Conservation (phyloP, 2,797 vertebrate species). For the Rhinatrema bivittatum region DNA sequence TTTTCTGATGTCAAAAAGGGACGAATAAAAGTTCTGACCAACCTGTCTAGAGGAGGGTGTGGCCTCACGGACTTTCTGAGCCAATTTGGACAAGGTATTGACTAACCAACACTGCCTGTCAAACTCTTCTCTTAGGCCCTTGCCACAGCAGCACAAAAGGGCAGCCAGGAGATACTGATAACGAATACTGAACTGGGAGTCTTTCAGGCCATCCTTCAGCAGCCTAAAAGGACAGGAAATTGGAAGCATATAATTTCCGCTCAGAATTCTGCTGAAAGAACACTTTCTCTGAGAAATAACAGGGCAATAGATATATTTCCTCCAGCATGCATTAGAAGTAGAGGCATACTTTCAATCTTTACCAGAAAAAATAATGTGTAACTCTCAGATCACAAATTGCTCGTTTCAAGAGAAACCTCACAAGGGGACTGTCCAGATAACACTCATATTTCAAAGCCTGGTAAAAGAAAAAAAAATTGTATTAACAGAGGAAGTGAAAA, state of each 20-base stretch:
- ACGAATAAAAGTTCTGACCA: too few species aligned
- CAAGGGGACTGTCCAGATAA: slow-evolving; percentile 90
- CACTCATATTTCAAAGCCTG: slow-evolving; percentile 95
- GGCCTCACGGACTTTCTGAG: slow-evolving; percentile 77
- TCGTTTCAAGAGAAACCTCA: slow-evolving; percentile 85
- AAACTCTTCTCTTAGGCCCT: slow-evolving; percentile 82
- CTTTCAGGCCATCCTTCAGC: slow-evolving; percentile 87
- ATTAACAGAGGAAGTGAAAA: neutral
- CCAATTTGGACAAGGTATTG: slow-evolving; percentile 72
- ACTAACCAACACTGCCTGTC: slow-evolving; percentile 86
- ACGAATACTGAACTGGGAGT: slow-evolving; percentile 88
- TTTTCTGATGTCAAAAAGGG: too few species aligned
- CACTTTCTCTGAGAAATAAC: too few species aligned
- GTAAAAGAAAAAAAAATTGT: neutral
- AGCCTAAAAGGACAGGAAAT: too few species aligned
- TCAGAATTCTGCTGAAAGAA: too few species aligned
- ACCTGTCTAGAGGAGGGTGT: slow-evolving; percentile 78
- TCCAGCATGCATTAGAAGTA: neutral
- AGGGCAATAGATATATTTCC: neutral
- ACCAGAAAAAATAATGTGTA: slow-evolving; percentile 95
- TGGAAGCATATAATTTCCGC: neutral
- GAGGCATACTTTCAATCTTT: slow-evolving; percentile 13
- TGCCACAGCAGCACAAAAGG: slow-evolving; percentile 86
- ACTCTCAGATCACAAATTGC: slow-evolving; percentile 81
- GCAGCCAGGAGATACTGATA: slow-evolving; percentile 90